Percentiles rank a stretch among this genome's conserved stretches.
phyloP scores from a whole-genome alignment of 2,888 invertebrate genomes.

The Chalcis sispes region DNA sequence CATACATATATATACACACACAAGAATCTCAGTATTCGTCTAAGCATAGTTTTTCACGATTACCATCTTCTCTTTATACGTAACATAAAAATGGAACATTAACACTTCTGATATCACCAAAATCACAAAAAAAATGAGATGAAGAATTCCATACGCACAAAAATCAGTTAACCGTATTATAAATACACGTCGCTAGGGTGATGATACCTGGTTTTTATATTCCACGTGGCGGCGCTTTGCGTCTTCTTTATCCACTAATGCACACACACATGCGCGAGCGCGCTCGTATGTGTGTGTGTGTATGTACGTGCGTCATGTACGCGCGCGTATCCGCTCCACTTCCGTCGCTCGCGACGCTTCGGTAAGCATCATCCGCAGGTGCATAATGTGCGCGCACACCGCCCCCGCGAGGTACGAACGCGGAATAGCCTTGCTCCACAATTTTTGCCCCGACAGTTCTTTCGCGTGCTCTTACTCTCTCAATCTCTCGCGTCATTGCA shows the following conservation, averaged over 20 bases:
- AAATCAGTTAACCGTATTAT: neutral
- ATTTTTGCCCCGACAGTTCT: no score
- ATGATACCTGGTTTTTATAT: no score
- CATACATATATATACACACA: no score
- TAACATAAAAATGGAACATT: no score
- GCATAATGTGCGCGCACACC: neutral
- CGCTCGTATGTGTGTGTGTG: neutral
- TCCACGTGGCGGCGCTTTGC: neutral
- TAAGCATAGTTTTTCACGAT: no score
- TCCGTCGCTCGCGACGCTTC: slow-evolving; percentile 75
- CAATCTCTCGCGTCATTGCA: no score
- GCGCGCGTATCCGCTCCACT: slow-evolving; percentile 70
- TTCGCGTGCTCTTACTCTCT: no score
- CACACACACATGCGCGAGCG: slow-evolving; percentile 3
- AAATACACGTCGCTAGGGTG: neutral
- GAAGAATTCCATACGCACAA: neutral
- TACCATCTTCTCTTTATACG: no score
- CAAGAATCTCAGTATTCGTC: no score
- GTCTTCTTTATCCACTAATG: neutral
- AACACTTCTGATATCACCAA: no score
- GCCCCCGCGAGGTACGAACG: slow-evolving; percentile 40
- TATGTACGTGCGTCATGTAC: no score
- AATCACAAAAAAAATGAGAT: neutral
- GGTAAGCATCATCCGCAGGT: slow-evolving; percentile 63
- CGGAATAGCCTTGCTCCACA: slow-evolving; percentile 48